Base-by-base conservation (phyloP, 1,140 invertebrate genomes). In the Dermatophagoides farinae region DNA sequence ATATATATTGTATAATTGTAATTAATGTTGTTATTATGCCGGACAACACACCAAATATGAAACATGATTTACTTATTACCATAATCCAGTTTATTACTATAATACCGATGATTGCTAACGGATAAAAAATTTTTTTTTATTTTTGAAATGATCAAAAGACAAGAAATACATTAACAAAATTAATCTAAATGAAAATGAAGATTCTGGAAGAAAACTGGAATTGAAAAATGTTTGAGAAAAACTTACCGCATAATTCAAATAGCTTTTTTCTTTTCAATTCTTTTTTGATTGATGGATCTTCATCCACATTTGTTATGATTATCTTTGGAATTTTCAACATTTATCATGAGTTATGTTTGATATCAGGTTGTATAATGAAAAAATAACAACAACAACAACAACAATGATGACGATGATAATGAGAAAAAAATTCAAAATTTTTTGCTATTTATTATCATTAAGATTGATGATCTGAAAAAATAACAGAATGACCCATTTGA, bases 21-120 rank as follows among this genome's bases (percentile, higher is more conserved):
- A 55, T 55, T 55, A 55, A n/a, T 11, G 38, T 39, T n/a, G 53
- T 55, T 12, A 55, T 55, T 55, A 55, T 14, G n/a, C 53, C 53
- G 38, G 38, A 39, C 38, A 55, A 23, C 38, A 55, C 25, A 25
- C 53, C 53, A 55, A 55, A 55, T 23, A 55, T 23, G 53, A 44
- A 55, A 25, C 53, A 55, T 14, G 53, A 55, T 38, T 55, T 55
- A 23, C 53, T 38, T 14, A 55, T 55, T 39, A 44, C 53, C 53
- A 55, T 55, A 55, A 55, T 55, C 53, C 53, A 55, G 25, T 55
- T 55, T 14, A 55, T 23, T 23, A 43, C 10, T 23, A 55, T n/a
- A 25, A 55, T 55, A 23, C 53, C 1, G 53, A 11, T 11, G 14
- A 55, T 11, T 11, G 25, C 53, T 55, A 23, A 12, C 53, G 31